phyloP scores from a whole-genome alignment of 53 echinoderm and acorn worm genomes.

The Echinarachnius parma region DNA sequence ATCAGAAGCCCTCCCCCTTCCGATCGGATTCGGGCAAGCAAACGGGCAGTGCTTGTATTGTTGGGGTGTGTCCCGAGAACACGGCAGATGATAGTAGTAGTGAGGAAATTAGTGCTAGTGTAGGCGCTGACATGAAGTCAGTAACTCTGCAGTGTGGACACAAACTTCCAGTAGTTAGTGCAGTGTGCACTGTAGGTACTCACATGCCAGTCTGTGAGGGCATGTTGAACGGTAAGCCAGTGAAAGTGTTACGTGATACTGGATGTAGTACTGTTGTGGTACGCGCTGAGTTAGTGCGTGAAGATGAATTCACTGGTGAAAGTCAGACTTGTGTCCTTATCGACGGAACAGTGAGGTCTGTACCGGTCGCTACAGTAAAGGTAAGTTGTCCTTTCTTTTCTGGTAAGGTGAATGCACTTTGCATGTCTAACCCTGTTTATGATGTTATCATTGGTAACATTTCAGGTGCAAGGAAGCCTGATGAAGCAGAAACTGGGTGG shows the following conservation, averaged over 20 bases:
- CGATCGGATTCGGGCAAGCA: too few species aligned
- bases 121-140: too few species aligned
- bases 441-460: conserved; percentile 37
- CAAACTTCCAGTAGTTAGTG: neutral
- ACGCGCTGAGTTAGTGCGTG: neutral
- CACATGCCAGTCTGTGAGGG: conserved; percentile 11
- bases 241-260: conserved; percentile 22
- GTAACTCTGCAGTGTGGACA: conserved; percentile 13
- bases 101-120: too few species aligned
- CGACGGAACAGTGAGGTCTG: too few species aligned
- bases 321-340: too few species aligned
- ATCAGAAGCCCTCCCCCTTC: too few species aligned
- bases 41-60: too few species aligned
- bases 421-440: conserved; percentile 21
- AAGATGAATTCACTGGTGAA: neutral
- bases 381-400: too few species aligned
- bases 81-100: too few species aligned
- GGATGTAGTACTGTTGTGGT: conserved; percentile 24
- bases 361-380: too few species aligned
- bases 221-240: neutral
- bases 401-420: conserved; percentile 34
- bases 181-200: neutral
- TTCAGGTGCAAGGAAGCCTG: conserved; percentile 8
- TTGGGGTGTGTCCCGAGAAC: too few species aligned
- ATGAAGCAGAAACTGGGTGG: neutral